Evolutionary conservation across 2,113 vertebrate genomes (phyloP).

Genomic region (Leiothrix lutea): DNA sequence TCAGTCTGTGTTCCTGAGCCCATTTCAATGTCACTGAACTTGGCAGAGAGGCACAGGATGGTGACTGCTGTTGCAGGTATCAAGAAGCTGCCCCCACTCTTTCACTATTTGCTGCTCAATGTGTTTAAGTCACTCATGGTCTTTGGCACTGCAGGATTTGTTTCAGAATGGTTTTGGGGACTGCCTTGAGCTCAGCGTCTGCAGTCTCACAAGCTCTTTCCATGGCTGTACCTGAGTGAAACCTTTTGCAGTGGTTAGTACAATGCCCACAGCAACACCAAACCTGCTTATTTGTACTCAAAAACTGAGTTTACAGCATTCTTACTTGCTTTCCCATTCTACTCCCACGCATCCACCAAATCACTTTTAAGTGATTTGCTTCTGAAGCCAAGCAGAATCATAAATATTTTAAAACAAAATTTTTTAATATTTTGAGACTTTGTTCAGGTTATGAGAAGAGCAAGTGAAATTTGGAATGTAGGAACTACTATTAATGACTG

Average conservation of each 20-base stretch:
- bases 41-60: background rate
- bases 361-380: background rate
- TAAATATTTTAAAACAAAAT: background rate
- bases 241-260: background rate
- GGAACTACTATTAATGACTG: background rate
- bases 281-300: background rate
- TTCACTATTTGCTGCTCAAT: background rate
- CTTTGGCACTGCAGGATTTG: background rate
- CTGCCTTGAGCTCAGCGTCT: background rate
- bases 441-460: background rate
- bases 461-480: background rate
- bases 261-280: background rate
- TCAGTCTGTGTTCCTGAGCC: background rate
- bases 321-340: background rate
- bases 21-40: background rate
- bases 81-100: background rate
- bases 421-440: background rate
- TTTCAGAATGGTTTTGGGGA: background rate
- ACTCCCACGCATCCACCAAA: background rate
- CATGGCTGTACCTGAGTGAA: accelerated
- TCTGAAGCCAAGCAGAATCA: background rate
- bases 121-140: background rate
- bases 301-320: background rate
- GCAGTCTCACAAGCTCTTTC: background rate
- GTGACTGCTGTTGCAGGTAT: background rate